phyloP scores from a whole-genome alignment of 2,888 invertebrate genomes.

The Tetramorium bicarinatum region DNA sequence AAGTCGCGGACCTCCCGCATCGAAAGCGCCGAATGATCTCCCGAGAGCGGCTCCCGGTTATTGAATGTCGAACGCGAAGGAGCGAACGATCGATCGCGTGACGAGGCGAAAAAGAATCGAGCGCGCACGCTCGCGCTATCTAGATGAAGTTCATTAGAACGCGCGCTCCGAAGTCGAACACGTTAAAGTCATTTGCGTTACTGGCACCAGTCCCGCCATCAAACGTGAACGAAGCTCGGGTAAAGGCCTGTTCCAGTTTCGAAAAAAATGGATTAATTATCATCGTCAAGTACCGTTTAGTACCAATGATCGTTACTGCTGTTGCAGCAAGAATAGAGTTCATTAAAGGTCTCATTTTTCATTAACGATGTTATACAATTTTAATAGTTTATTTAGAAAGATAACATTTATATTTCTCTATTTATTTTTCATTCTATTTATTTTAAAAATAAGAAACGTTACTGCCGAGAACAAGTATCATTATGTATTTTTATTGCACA shows the following conservation, averaged over 20 bases:
- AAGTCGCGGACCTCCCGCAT: constrained; percentile 46
- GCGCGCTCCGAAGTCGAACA: constrained; percentile 19
- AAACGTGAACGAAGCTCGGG: not conserved
- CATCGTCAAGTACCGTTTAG: constrained; percentile 23
- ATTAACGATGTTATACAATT: not conserved
- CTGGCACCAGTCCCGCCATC: not conserved
- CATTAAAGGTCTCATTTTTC: not conserved
- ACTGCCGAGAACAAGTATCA: too few relatives aligned
- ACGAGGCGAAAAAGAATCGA: constrained; percentile 49
- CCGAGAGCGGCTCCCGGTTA: constrained; percentile 42
- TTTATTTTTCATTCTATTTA: not conserved
- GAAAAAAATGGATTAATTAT: constrained; percentile 32
- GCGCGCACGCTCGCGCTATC: constrained; percentile 35
- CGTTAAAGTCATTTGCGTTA: constrained; percentile 35
- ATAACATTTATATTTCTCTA: not conserved
- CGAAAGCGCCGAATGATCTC: constrained; percentile 44
- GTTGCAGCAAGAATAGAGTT: not conserved
- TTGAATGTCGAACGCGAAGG: constrained; percentile 43
- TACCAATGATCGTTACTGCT: constrained; percentile 3
- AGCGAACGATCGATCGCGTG: constrained; percentile 52
- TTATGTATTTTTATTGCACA: not conserved
- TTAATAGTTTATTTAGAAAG: not conserved
- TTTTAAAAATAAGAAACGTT: not conserved
- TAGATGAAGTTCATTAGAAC: constrained; percentile 55
- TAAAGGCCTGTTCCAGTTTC: constrained; percentile 17